Conservation (phyloP, 2,888 invertebrate genomes). For the Eucera pruinosa region DNA sequence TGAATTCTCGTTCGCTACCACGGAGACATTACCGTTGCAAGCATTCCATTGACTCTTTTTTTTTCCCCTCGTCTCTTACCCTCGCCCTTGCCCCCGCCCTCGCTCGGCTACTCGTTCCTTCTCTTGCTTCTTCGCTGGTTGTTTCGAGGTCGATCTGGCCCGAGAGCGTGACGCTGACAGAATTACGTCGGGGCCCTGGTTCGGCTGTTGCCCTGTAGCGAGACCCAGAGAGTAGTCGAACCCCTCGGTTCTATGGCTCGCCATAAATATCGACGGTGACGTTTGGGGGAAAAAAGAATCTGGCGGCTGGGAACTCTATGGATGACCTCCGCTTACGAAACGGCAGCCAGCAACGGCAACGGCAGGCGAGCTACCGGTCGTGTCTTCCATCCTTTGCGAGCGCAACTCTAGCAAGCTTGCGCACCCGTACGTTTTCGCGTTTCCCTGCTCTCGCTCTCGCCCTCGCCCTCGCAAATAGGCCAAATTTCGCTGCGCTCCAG, state of each 20-base stretch:
- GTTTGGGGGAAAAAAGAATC: conserved; percentile 75
- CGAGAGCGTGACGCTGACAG: conserved; percentile 77
- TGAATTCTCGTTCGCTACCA: conserved; percentile 35
- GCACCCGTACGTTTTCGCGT: too few species aligned
- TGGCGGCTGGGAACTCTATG: conserved; percentile 73
- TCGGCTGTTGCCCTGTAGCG: conserved; percentile 56
- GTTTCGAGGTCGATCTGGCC: conserved; percentile 61
- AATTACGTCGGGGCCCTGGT: conserved; percentile 75
- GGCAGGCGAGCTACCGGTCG: conserved; percentile 60
- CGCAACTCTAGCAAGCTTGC: neutral
- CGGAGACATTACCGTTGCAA: conserved; percentile 53
- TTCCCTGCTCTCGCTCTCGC: too few species aligned
- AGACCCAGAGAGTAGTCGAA: conserved; percentile 46
- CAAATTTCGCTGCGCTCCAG: too few species aligned
- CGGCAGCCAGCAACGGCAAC: conserved; percentile 58
- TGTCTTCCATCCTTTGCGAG: conserved; percentile 23
- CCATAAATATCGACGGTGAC: conserved; percentile 83
- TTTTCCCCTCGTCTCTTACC: conserved; percentile 2
- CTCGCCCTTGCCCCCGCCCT: conserved; percentile 4
- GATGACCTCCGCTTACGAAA: conserved; percentile 72
- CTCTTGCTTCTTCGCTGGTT: conserved; percentile 37
- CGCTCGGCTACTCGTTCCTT: conserved; percentile 5
- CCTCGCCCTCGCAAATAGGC: too few species aligned
- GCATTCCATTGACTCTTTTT: conserved; percentile 57
- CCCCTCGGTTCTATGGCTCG: conserved; percentile 75